Evolutionary conservation across 2,797 vertebrate genomes (phyloP).

Genomic region (Galaxias olidus): DNA sequence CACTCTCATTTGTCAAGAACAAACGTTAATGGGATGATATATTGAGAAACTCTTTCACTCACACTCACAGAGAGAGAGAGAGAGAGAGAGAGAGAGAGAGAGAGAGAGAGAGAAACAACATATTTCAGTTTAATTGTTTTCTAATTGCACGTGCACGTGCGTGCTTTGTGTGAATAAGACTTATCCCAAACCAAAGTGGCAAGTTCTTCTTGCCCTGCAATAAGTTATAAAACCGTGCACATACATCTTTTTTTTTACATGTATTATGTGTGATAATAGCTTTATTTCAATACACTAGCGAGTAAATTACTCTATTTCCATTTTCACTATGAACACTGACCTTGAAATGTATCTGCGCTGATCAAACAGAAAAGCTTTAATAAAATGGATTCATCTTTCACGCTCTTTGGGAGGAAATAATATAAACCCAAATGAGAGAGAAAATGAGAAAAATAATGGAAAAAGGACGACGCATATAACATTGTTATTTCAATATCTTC

Average conservation of each 20-base stretch:
- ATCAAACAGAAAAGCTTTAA: slow-evolving; percentile 56
- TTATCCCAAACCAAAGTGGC: too few species aligned
- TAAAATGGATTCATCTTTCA: slow-evolving; percentile 54
- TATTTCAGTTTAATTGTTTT: too few species aligned
- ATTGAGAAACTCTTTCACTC: slow-evolving; percentile 1
- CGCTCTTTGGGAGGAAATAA: slow-evolving; percentile 58
- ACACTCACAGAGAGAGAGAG: not conserved
- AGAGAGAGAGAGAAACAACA: slow-evolving; percentile 48
- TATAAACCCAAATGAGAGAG: slow-evolving; percentile 41
- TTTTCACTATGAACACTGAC: slow-evolving; percentile 57
- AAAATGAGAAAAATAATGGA: slow-evolving; percentile 65
- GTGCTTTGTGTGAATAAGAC: too few species aligned
- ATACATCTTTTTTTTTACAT: slow-evolving; percentile 13
- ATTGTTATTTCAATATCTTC: slow-evolving; percentile 48
- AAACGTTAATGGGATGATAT: too few species aligned
- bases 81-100: too few species aligned
- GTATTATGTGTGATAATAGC: slow-evolving; percentile 36
- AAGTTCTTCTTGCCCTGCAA: too few species aligned
- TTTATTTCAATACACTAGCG: slow-evolving; percentile 56
- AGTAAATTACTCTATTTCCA: slow-evolving; percentile 68
- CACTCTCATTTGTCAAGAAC: not conserved
- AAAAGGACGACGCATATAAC: slow-evolving; percentile 45
- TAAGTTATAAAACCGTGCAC: not conserved
- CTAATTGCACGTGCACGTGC: too few species aligned
- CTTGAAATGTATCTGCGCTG: slow-evolving; percentile 59